phyloP scores from a whole-genome alignment of 2,797 vertebrate species.

The Falco novaeseelandiae region DNA sequence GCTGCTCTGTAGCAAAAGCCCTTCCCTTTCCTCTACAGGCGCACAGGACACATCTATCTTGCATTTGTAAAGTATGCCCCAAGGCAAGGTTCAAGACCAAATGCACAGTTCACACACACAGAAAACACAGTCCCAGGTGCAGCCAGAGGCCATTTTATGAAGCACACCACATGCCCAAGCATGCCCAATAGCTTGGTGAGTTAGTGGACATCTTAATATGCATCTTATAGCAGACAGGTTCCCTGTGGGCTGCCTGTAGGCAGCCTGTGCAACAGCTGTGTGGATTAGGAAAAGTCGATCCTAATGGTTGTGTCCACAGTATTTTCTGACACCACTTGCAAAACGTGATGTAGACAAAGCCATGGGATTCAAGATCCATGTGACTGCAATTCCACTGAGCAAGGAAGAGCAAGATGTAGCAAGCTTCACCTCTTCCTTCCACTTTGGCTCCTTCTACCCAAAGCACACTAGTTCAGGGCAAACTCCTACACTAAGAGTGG shows the following conservation, averaged over 20 bases:
- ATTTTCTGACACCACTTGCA: background rate
- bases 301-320: background rate
- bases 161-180: background rate
- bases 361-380: background rate
- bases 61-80: background rate
- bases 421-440: background rate
- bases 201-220: background rate
- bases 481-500: background rate
- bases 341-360: background rate
- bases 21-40: background rate
- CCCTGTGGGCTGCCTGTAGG: background rate
- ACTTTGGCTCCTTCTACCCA: background rate
- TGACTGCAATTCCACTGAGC: background rate
- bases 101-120: background rate
- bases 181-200: background rate
- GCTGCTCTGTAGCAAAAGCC: background rate
- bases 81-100: background rate
- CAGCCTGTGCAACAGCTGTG: background rate
- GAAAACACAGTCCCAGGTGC: background rate
- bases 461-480: background rate
- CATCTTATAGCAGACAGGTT: background rate
- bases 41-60: background rate
- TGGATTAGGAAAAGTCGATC: background rate
- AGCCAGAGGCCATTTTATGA: background rate
- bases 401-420: background rate